Base-by-base conservation (phyloP, 1,140 invertebrate genomes). In the Trichonephila inaurata region DNA sequence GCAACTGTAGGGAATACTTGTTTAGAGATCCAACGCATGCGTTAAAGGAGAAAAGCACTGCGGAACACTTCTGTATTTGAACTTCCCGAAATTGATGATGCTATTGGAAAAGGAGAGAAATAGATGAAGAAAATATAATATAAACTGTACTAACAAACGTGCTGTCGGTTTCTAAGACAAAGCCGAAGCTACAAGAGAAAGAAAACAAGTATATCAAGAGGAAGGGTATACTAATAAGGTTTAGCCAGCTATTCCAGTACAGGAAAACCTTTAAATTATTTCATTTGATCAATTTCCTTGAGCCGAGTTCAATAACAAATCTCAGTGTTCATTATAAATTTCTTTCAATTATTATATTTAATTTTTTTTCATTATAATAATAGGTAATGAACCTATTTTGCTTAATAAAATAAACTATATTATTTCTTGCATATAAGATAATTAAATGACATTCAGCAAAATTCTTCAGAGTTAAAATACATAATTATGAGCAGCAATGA, bases 31-130 rank as follows among this genome's bases (percentile, higher is more conserved):
- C 69, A 66, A 58, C 89, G 89, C 72, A 81, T 44, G 72, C 69
- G 60, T 61, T 40, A 24, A 64, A 77, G 60, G 61, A 81, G 77
- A 40, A 14, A 58, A 18, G 16, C 12, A 77, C 10, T 64, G 90
- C 60, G 66, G 28, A 72, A 87, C 61, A 21, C 91, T 92, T 44
- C 91, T 92, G 83, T 72, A 72, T 86, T 92, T 92, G 91, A 92
- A 87, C 64, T 92, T 87, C 64, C 51, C 18, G 60, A 92, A 87
- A 92, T 92, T 92, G 91, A 92, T 92, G 91, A 87, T 92, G 82
- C 18, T 92, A 92, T 92, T 44, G 91, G 91, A 92, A 87, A 92
- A 92, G 51, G 64, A 61, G 86, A 40, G 61, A 66, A 88, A 64
- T 88, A 58, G 61, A 88, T 77, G 86, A 64, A 61, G 58, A 85